Base-by-base conservation (phyloP, 2,113 vertebrate genomes). In the Pygoscelis adeliae region DNA sequence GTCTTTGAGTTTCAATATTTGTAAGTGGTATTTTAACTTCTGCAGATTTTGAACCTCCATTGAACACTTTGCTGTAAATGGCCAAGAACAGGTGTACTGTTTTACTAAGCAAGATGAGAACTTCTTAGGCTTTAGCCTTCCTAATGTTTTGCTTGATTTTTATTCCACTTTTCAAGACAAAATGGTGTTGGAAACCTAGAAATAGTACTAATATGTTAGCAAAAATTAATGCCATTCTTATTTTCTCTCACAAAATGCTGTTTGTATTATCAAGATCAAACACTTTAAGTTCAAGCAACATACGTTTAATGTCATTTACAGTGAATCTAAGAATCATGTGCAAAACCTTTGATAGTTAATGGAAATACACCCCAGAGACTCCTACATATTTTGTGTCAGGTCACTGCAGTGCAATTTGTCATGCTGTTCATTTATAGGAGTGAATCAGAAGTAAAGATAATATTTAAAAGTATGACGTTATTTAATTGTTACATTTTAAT, bases 401-500 rank as follows among this genome's bases (percentile, higher is more conserved):
- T 96, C 91, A 95, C 8, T 15, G 42, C 25, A 63, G 32, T 26
- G 27, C 6, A 81, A 66, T 90, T 89, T 87, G 34, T 86, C 63
- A 14, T n/a, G 18, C 27, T 62, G 7, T 47, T 96, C 66, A 87
- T 65, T 92, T 88, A 73, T 65, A 59, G 29, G 14, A 91, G 25
- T 91, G 72, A 90, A 81, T 87, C 46, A 87, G 72, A 95, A 84
- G 15, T 53, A 83, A 86, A 83, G 22, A 30, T 80, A 95, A 34
- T 74, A 84, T 89, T 73, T 83, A 13, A 92, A 90, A 66, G 13
- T 34, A 13, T 91, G 46, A 83, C 0, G 4, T 66, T 90, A 62
- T 89, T 74, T 53, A 94, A 92, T 80, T 89, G 55, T 71, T 82
- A 66, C 15, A 58, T 70, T 81, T 95, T 77, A 96, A 86, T 81